Base-by-base conservation (phyloP, 2,888 invertebrate genomes). In the Epiblema foenella region DNA sequence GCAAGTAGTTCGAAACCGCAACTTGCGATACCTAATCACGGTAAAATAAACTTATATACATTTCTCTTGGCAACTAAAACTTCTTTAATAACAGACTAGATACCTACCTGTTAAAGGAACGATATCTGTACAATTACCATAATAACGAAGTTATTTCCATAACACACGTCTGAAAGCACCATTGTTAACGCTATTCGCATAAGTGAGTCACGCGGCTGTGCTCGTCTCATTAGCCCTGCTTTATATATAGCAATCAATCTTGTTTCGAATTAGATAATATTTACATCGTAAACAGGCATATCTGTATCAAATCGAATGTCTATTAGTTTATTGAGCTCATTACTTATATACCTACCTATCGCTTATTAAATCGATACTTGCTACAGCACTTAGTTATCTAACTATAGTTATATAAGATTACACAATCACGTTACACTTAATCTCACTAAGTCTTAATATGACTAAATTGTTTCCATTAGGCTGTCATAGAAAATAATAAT, bases 131-230 rank as follows among this genome's bases (percentile, higher is more conserved):
- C 56, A 33, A 42, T 56, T 63, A 56, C 18, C 17, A 2, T 24
- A 8, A 71, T 10, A 62, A 24, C 39, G 54, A 42, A n/a, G 10
- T 49, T 33, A 52, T 57, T 63, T 15, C 17, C 29, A 54, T 17
- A 69, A 56, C 11, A 59, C 17, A 17, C 52, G 42, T 49, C 49
- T 67, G 54, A 67, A 67, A 71, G 66, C 52, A 24, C 12, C 37
- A 71, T 71, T 70, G 67, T 71, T 49, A 51, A 52, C 64, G 60
- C 56, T 71, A 71, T 71, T 51, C 62, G 56, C 49, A 57, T 62
- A 54, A 64, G 56, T 71, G 71, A 73, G 59, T 73, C 73, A 70
- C 56, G 37, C 46, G 65, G 49, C 68, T 65, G 57, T 69, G 62
- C 69, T 57, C 63, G 33, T 15, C 62, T 73, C 66, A 73, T 73